Base-by-base conservation (phyloP, 2,797 vertebrate species). In the Macrochelys suwanniensis region DNA sequence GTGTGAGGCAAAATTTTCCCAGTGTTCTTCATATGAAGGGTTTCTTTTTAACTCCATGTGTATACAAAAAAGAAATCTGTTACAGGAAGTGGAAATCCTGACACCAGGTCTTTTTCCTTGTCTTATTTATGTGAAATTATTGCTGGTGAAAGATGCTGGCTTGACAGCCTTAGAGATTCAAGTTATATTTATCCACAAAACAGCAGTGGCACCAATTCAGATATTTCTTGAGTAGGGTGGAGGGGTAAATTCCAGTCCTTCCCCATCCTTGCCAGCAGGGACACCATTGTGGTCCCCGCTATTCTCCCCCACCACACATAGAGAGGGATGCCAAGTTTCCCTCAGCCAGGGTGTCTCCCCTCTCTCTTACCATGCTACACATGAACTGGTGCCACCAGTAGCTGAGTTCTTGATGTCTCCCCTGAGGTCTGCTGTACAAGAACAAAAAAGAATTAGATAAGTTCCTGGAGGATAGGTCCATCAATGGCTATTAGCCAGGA, bases 71-170 rank as follows among this genome's bases (percentile, higher is more conserved):
- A 0, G 1, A 37, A 79, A 51, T 65, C 47, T 31, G 45, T 54
- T 68, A 76, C 31, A 33, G 65, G 45, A 77, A 87, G 71, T 90
- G 71, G 77, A 84, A 84, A 94, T 94, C 88, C 88, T 93, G 90
- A 79, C 87, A 28, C 0, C 2, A 77, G 76, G 76, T 57, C 53
- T 90, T 42, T 61, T 85, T 95, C 88, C 91, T 84, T 71, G 53
- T 56, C 54, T 96, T 95, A 94, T 56, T 90, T 92, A 93, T 23
- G 12, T 11, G 65, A 56, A 51, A 53, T 45, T 82, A 65, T 76
- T 2, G 0, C 78, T 76, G 17, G 84, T 16, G 85, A 84, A 95
- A 88, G 2, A 26, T 5, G 13, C n/a, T 89, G 9, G 5, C 59
- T 89, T 89, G 84, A 45, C 28, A 79, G 53, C 47, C n/a, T 19